A percentile compares a stretch with the other conserved stretches of the same genome.
phyloP scores from a whole-genome alignment of 2,888 invertebrate genomes.

The Lysandra coridon region DNA sequence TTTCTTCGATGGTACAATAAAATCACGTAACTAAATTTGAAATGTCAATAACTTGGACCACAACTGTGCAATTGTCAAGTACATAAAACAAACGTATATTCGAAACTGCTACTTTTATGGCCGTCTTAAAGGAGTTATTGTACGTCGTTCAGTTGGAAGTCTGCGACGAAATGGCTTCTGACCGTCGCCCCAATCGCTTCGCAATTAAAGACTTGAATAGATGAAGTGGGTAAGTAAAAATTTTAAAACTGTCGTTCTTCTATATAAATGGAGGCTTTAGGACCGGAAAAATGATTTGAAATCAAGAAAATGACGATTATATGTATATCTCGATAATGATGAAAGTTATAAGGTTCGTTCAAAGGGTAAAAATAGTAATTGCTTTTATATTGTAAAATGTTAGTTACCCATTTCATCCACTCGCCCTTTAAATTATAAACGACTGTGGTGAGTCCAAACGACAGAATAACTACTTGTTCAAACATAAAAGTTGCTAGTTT shows the following conservation, averaged over 20 bases:
- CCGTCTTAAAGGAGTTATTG: constrained; percentile 6
- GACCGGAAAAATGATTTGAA: no score
- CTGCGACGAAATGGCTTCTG: constrained; percentile 37
- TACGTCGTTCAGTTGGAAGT: constrained; percentile 33
- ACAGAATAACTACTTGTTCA: constrained; percentile 38
- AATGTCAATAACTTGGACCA: constrained; percentile 1
- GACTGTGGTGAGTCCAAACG: constrained; percentile 44
- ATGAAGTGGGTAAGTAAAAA: no score
- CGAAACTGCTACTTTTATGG: constrained; percentile 11
- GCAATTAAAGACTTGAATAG: constrained; percentile 38
- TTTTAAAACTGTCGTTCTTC: no score
- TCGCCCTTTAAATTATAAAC: constrained; percentile 39
- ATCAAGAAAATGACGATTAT: no score
- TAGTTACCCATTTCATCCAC: no score
- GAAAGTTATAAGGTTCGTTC: no score
- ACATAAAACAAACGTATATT: constrained; percentile 27
- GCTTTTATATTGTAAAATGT: no score
- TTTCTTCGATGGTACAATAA: neutral
- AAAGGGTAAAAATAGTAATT: no score
- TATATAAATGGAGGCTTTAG: no score
- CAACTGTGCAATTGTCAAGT: constrained; percentile 4
- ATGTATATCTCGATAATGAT: no score
- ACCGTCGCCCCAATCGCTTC: constrained; percentile 41
- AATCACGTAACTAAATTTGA: neutral
- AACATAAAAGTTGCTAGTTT: constrained; percentile 37